phyloP scores from a whole-genome alignment of 2,113 vertebrate species.

The Anolis carolinensis region DNA sequence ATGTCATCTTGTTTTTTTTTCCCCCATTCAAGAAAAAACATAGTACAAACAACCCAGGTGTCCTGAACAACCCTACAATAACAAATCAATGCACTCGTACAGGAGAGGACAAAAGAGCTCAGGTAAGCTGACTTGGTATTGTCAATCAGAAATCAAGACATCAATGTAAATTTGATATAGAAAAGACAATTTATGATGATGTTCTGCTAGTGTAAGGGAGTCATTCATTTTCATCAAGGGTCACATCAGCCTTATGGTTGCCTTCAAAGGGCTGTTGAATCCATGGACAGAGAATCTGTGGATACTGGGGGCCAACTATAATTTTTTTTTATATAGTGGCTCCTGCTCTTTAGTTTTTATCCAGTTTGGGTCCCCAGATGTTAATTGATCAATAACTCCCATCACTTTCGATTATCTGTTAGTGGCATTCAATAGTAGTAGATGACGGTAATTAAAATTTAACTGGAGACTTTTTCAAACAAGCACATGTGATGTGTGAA shows the following conservation, averaged over 20 bases:
- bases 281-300: no score
- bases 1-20: constrained; percentile 7
- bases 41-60: constrained; percentile 68
- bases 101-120: constrained; percentile 76
- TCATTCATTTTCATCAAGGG: no score
- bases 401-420: no score
- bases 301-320: no score
- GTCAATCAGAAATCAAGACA: neutral
- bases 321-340: no score
- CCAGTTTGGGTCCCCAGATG: no score
- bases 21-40: constrained; percentile 74
- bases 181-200: neutral
- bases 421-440: neutral
- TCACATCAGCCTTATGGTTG: no score
- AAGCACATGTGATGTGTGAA: neutral
- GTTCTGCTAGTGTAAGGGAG: neutral
- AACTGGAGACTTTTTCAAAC: neutral
- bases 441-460: neutral
- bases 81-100: constrained; percentile 74
- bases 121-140: constrained; percentile 64
- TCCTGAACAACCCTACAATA: constrained; percentile 72
- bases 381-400: no score
- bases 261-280: no score
- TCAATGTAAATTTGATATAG: neutral
- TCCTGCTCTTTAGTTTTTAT: no score